Evolutionary conservation across 1,140 invertebrate species (phyloP), one percentile per base, ranked within the genome.

Genomic region (Trachymyrmex septentrionalis): DNA sequence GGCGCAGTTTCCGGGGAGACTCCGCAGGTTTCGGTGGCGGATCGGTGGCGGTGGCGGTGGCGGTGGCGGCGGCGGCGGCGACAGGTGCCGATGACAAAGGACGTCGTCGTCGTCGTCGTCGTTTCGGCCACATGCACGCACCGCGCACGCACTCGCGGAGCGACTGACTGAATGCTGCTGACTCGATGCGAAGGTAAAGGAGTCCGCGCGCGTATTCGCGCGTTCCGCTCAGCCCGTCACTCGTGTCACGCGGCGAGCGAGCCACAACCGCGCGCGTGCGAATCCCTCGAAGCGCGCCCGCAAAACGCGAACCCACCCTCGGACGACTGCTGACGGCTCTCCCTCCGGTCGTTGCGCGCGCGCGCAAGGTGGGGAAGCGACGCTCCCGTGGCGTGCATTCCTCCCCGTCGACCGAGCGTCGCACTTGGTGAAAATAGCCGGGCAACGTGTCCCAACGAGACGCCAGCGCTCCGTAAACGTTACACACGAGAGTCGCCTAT

Each of bases 241-340:
- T 75, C 75, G 57, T 7, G 75, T 76, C 57, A 55, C 63, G 73
- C 63, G 77, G 63, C 77, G 67, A 63, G 48, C 48, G 77, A 63
- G 57, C 21, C 57, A 48, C 75, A 63, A 27, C 57, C 53, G 44
- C 61, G 44, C 38, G 59, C 76, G 76, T 78, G 63, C 48, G 63
- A 80, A 9, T 80, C 48, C 63, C 27, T 53, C 63, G 63, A 16
- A 66, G 48, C 27, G 48, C 73, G 21, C 73, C 14, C 38, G 55
- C 38, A 9, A 48, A 24, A 16, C 38, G 34, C 27, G 63, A 67
- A 80, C 77, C 48, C 77, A 80, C 77, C 77, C 77, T 67, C 63
- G 30, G 9, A 55, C 44, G 7, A 53, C 27, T 27, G 24, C 27
- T 27, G 24, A 9, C 44, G 44, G 50, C 48, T 61, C 24, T 27